A percentile compares a stretch with the other conserved stretches of the same genome.
phyloP scores from a whole-genome alignment of 2,113 vertebrate genomes.

The Sinocyclocheilus maitianheensis region DNA sequence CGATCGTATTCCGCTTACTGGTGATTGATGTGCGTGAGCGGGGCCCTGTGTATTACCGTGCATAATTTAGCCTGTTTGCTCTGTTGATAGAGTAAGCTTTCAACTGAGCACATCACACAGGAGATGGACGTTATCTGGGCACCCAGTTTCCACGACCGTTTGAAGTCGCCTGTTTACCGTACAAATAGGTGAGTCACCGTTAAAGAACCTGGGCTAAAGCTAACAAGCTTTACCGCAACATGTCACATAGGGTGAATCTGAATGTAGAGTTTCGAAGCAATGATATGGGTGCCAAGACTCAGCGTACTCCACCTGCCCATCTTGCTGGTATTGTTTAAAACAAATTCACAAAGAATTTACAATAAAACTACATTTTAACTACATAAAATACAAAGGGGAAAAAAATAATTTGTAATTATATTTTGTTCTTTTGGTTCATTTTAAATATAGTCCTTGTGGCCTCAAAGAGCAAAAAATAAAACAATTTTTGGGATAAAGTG shows the following conservation, averaged over 20 bases:
- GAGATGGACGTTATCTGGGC: constrained; percentile 59
- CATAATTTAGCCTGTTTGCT: constrained; percentile 70
- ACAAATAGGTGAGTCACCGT: constrained; percentile 31
- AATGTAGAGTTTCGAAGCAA: constrained; percentile 59
- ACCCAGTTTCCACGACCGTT: constrained; percentile 8
- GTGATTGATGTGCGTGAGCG: constrained; percentile 56
- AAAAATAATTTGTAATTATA: not conserved
- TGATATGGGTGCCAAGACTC: constrained; percentile 61
- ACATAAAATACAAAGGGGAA: not conserved
- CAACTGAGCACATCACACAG: constrained; percentile 49
- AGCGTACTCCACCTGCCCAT: constrained; percentile 33
- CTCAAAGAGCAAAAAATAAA: too few relatives aligned
- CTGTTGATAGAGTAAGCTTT: constrained; percentile 70
- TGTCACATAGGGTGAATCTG: constrained; percentile 29
- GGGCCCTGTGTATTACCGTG: constrained; percentile 54
- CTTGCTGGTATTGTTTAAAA: constrained; percentile 38
- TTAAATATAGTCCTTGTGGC: too few relatives aligned
- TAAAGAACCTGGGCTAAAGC: constrained; percentile 28
- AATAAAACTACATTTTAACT: not conserved
- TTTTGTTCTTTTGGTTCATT: not conserved
- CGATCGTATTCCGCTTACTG: constrained; percentile 52
- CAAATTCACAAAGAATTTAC: constrained; percentile 14
- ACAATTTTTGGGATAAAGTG: too few relatives aligned
- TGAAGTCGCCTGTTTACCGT: constrained; percentile 25
- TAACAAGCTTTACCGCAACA: constrained; percentile 32